Evolutionary conservation across 2,797 vertebrate species (phyloP).

Genomic region (Clarias fuscus): DNA sequence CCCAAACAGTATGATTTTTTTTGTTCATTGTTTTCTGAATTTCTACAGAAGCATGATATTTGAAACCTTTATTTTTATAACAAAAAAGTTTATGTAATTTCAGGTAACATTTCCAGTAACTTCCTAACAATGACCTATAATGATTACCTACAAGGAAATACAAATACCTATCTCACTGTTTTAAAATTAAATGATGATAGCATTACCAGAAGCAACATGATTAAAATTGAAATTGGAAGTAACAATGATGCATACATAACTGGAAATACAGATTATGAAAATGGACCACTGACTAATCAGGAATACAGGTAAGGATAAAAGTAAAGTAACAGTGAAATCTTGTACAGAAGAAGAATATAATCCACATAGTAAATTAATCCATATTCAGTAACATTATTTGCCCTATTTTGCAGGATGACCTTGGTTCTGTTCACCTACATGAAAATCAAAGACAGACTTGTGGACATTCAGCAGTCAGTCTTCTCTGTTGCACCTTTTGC

Average conservation of each 20-base stretch:
- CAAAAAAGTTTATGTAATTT: background rate
- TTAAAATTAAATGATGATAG: background rate
- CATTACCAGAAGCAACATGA: background rate
- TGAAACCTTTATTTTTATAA: background rate
- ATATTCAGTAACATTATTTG: background rate
- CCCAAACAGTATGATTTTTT: conserved; percentile 40
- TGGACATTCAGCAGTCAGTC: conserved; percentile 6
- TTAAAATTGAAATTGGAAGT: conserved; percentile 54
- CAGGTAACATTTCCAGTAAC: rapidly evolving
- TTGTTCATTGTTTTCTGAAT: no score
- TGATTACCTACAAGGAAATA: background rate
- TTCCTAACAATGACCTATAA: conserved; percentile 56
- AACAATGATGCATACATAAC: background rate
- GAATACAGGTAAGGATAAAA: conserved; percentile 62
- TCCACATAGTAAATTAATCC: no score
- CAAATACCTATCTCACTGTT: conserved; percentile 63
- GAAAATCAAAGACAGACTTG: rapidly evolving
- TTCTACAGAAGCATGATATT: background rate
- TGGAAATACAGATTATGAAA: conserved; percentile 49
- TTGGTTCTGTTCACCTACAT: conserved; percentile 66
- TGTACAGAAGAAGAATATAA: conserved; percentile 5
- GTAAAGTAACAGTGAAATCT: no score
- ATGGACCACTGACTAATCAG: conserved; percentile 56
- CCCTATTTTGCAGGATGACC: conserved; percentile 59
- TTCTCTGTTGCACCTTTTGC: conserved; percentile 40